Evolutionary conservation across 2,797 vertebrate genomes (phyloP).

Genomic region (Phalloptychus januarius): DNA sequence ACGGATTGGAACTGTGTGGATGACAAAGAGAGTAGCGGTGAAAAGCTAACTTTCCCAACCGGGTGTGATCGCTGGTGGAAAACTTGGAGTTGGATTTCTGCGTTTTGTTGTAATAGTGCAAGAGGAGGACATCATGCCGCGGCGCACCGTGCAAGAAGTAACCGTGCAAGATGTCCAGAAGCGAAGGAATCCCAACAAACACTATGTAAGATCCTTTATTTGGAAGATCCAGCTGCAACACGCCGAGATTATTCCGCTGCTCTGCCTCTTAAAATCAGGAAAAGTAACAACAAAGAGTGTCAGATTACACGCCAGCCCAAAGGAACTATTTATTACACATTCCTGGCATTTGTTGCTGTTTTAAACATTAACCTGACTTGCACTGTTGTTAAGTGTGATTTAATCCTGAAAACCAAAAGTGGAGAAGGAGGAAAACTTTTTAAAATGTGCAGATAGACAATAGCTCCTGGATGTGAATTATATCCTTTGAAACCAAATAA

Average conservation of each 20-base stretch:
- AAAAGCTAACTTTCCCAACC: constrained; percentile 54
- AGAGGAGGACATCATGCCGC: constrained; percentile 77
- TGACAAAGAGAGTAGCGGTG: constrained; percentile 55
- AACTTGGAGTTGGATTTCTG: constrained; percentile 9
- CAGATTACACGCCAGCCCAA: constrained; percentile 66
- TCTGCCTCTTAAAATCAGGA: constrained; percentile 26
- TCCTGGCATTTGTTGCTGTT: background rate
- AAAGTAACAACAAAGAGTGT: constrained; percentile 77
- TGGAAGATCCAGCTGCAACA: constrained; percentile 14
- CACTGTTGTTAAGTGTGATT: background rate
- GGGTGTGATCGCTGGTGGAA: constrained; percentile 54
- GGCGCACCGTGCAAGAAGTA: constrained; percentile 82
- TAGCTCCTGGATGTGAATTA: background rate
- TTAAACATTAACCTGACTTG: background rate
- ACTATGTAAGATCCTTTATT: constrained; percentile 78
- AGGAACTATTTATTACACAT: constrained; percentile 2
- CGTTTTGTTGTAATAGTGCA: constrained; percentile 15
- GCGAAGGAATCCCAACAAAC: constrained; percentile 84
- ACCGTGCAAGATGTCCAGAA: constrained; percentile 86
- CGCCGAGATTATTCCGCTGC: background rate
- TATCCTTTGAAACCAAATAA: background rate
- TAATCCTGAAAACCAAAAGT: background rate
- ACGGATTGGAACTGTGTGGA: constrained; percentile 46
- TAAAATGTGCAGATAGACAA: background rate
- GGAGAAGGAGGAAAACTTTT: background rate